Conservation (phyloP, 1,140 invertebrate genomes). For the Pantala flavescens region DNA sequence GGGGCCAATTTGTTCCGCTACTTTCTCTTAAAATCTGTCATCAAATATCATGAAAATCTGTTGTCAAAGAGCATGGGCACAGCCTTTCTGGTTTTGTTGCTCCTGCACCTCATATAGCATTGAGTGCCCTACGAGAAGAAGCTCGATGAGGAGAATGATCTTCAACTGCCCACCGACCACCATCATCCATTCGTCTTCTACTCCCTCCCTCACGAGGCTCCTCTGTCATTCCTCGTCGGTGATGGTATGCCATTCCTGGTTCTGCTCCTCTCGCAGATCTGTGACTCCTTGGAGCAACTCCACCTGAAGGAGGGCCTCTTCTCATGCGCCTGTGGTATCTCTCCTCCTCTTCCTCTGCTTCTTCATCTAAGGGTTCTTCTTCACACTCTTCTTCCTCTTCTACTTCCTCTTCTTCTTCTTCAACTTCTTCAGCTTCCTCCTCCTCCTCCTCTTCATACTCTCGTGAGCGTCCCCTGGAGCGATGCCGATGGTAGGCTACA, state of each 20-base stretch:
- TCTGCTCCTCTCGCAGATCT: background rate
- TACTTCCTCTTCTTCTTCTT: background rate
- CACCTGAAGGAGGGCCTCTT: background rate
- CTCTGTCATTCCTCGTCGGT: slow-evolving; percentile 4
- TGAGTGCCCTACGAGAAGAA: slow-evolving; percentile 39
- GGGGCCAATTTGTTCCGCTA: no score
- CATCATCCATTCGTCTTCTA: slow-evolving; percentile 24
- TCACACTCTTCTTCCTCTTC: background rate
- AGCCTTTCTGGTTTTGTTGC: background rate
- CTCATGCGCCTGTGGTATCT: background rate
- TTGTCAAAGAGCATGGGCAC: no score
- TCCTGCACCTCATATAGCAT: slow-evolving; percentile 35
- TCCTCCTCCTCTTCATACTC: background rate
- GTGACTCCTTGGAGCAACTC: background rate
- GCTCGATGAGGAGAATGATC: slow-evolving; percentile 39
- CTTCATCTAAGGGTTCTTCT: background rate
- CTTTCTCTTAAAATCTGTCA: no score
- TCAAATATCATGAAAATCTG: no score
- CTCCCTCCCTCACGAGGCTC: slow-evolving; percentile 21
- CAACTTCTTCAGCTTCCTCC: background rate
- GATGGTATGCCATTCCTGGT: background rate
- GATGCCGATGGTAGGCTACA: background rate
- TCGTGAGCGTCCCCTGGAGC: background rate
- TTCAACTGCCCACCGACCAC: slow-evolving; percentile 30
- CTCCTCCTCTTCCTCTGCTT: background rate